Conservation (phyloP, 2,797 vertebrate species). For the Melanotaenia maccullochi region DNA sequence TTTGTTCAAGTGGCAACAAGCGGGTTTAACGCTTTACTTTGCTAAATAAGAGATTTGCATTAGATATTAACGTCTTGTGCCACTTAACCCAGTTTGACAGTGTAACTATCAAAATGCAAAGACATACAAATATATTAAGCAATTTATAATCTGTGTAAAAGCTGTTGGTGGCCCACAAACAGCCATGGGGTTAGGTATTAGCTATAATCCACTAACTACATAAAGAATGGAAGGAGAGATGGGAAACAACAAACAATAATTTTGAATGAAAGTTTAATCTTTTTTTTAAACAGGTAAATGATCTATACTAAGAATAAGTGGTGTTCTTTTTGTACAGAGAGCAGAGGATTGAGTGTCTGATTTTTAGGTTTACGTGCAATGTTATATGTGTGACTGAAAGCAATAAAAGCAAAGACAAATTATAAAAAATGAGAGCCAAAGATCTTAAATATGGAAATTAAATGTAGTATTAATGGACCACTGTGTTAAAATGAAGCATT, state of each 20-base stretch:
- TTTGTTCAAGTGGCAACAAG: slow-evolving; percentile 13
- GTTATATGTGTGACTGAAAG: slow-evolving; percentile 4
- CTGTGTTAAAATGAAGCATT: not conserved
- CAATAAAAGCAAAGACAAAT: not conserved
- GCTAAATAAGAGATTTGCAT: slow-evolving; percentile 26
- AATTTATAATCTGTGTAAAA: slow-evolving; percentile 57
- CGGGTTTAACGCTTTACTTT: slow-evolving; percentile 3
- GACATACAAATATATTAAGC: slow-evolving; percentile 39
- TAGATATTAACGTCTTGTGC: slow-evolving; percentile 23
- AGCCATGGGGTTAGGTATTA: slow-evolving; percentile 53
- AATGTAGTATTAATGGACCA: slow-evolving; percentile 20
- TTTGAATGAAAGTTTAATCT: slow-evolving; percentile 1
- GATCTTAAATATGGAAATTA: not conserved
- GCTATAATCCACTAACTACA: slow-evolving; percentile 64
- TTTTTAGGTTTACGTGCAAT: not conserved
- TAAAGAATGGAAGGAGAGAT: slow-evolving; percentile 31
- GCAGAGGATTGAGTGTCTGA: not conserved
- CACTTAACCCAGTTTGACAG: slow-evolving; percentile 35
- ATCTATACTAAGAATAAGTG: not conserved
- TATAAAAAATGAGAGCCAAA: not conserved
- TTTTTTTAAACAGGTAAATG: not conserved
- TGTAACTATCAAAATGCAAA: slow-evolving; percentile 45
- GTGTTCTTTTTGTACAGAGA: slow-evolving; percentile 4
- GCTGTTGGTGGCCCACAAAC: slow-evolving; percentile 52
- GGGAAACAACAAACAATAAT: slow-evolving; percentile 20